Evolutionary conservation across 2,888 invertebrate genomes (phyloP).

Genomic region (Rhopalosiphum nymphaeae): DNA sequence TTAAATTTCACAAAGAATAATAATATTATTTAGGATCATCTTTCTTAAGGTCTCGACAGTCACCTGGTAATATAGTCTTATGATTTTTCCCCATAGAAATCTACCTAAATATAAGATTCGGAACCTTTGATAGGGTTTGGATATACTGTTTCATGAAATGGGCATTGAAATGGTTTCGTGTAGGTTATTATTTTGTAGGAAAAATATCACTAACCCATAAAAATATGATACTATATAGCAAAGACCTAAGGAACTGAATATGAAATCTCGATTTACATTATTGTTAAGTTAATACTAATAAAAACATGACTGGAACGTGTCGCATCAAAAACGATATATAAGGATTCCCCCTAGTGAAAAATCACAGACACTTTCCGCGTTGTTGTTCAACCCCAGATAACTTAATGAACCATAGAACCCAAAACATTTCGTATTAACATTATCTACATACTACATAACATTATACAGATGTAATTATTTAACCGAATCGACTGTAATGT

Average conservation of each 20-base stretch:
- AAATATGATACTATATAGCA: constrained; percentile 40
- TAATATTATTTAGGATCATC: neutral
- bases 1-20: constrained; percentile 27
- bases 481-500: neutral
- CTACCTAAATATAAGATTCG: constrained; percentile 37
- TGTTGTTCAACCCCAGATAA: constrained; percentile 17
- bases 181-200: constrained; percentile 43
- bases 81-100: constrained; percentile 10
- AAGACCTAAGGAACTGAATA: constrained; percentile 34
- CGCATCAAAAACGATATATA: constrained; percentile 56
- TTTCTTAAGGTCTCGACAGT: constrained; percentile 36
- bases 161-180: constrained; percentile 61
- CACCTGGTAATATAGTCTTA: constrained; percentile 28
- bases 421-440: constrained; percentile 43
- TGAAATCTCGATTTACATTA: constrained; percentile 63
- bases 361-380: constrained; percentile 20
- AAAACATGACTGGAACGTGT: constrained; percentile 44
- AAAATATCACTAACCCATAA: constrained; percentile 38
- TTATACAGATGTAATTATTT: neutral
- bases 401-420: constrained; percentile 50
- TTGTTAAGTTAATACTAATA: constrained; percentile 35
- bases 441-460: neutral
- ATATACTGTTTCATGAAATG: constrained; percentile 53
- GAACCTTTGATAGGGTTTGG: constrained; percentile 38
- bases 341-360: constrained; percentile 56